These are phyloP conservation scores for Melinaea marsaeus DNA, from an alignment of 2,888 invertebrate genomes.

Conservation along the genomic window DNA sequence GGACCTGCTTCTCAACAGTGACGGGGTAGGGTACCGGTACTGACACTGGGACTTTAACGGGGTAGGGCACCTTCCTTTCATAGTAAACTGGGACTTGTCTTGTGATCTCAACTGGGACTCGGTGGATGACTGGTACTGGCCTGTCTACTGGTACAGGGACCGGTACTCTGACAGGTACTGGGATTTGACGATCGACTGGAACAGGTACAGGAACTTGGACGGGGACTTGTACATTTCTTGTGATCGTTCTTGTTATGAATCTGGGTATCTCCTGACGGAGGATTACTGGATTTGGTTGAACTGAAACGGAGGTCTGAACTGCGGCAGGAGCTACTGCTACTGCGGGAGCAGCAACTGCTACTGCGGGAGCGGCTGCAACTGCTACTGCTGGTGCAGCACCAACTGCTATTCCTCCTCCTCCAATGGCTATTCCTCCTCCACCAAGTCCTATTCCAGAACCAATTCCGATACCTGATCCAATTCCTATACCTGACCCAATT, in stretches of 20 bases:
- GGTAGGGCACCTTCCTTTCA: slow-evolving; percentile 70
- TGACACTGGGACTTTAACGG: slow-evolving; percentile 72
- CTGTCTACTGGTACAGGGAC: slow-evolving; percentile 74
- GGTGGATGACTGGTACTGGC: slow-evolving; percentile 74
- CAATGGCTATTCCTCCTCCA: slow-evolving; percentile 16
- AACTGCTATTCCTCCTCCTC: slow-evolving; percentile 16
- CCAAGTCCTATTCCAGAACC: slow-evolving; percentile 21
- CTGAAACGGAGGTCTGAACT: slow-evolving; percentile 60
- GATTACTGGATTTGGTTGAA: slow-evolving; percentile 68
- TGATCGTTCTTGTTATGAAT: slow-evolving; percentile 67
- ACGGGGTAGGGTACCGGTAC: slow-evolving; percentile 80
- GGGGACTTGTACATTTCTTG: slow-evolving; percentile 64
- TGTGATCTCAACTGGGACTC: slow-evolving; percentile 71
- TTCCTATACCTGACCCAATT: slow-evolving; percentile 17
- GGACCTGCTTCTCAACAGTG: slow-evolving; percentile 76
- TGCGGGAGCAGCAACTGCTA: slow-evolving; percentile 37
- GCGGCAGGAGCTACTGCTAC: slow-evolving; percentile 37
- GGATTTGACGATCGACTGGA: slow-evolving; percentile 64
- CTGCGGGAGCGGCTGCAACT: slow-evolving; percentile 20
- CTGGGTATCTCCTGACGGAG: slow-evolving; percentile 68
- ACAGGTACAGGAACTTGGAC: slow-evolving; percentile 48
- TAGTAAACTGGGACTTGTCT: slow-evolving; percentile 71
- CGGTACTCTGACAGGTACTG: slow-evolving; percentile 72
- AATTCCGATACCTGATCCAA: slow-evolving; percentile 20
- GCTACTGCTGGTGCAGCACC: slow-evolving; percentile 20